Percentiles rank a stretch among this genome's conserved stretches.
These are phyloP conservation scores for Drosophila simulans DNA, from an alignment of 1,140 invertebrate genomes.

Conservation along the genomic window DNA sequence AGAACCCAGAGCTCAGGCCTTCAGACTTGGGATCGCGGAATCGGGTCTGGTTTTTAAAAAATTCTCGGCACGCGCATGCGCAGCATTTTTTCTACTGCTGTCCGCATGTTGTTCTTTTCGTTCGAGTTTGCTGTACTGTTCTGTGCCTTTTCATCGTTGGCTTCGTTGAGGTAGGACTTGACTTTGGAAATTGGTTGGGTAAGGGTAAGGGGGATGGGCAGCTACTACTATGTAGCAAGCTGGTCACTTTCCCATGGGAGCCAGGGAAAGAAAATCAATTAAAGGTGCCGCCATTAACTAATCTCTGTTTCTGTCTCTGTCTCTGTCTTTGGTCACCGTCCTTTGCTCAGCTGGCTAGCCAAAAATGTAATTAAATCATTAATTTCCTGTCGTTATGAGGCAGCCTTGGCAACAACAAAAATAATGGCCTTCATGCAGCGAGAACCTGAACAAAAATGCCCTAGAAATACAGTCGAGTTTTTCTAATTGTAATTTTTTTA, in stretches of 20 bases:
- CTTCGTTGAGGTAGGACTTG: slow-evolving; percentile 50
- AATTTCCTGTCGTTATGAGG: slow-evolving; percentile 70
- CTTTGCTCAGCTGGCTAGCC: slow-evolving; percentile 1
- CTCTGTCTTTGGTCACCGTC: too few relatives aligned
- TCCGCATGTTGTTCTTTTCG: slow-evolving; percentile 13
- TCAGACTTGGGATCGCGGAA: slow-evolving; percentile 13
- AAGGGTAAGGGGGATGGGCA: not conserved
- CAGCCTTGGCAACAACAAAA: slow-evolving; percentile 44
- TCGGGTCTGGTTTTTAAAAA: slow-evolving; percentile 14
- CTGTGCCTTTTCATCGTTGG: slow-evolving; percentile 2
- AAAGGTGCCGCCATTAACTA: slow-evolving; percentile 50
- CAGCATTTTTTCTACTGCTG: slow-evolving; percentile 48
- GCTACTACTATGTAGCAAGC: not conserved
- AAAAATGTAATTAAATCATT: slow-evolving; percentile 76
- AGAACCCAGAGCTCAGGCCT: not conserved
- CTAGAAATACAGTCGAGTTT: not conserved
- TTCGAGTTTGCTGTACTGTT: slow-evolving; percentile 6
- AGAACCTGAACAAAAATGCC: slow-evolving; percentile 2
- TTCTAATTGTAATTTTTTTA: not conserved
- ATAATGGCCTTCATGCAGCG: slow-evolving; percentile 37
- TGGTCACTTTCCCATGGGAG: slow-evolving; percentile 61
- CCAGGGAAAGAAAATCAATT: slow-evolving; percentile 67
- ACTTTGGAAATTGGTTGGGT: not conserved
- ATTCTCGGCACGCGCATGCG: slow-evolving; percentile 46
- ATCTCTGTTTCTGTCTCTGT: slow-evolving; percentile 1